phyloP scores from a whole-genome alignment of 2,888 invertebrate species.

The Chymomyza procnemis region DNA sequence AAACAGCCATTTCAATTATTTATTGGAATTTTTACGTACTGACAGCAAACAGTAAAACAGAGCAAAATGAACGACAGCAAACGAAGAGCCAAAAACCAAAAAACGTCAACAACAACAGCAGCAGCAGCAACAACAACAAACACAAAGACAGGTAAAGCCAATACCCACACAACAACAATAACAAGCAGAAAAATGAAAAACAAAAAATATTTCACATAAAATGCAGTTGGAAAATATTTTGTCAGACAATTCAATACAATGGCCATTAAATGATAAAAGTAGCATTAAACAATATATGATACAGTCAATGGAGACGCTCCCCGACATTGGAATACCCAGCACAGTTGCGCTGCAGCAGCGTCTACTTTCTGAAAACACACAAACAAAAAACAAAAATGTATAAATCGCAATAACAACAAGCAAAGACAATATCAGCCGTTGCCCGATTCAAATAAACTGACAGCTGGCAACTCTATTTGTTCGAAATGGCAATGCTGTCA shows the following conservation, averaged over 20 bases:
- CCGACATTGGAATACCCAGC: background rate
- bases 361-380: no score
- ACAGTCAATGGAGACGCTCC: no score
- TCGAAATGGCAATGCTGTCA: no score
- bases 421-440: no score
- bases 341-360: no score
- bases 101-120: slow-evolving; percentile 13
- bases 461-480: no score
- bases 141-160: slow-evolving; percentile 47
- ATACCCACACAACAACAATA: slow-evolving; percentile 52
- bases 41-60: slow-evolving; percentile 61
- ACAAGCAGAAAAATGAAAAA: background rate
- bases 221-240: slow-evolving; percentile 37
- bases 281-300: background rate
- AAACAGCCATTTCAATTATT: slow-evolving; percentile 66
- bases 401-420: no score
- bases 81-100: slow-evolving; percentile 28
- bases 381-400: no score
- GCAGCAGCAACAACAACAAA: slow-evolving; percentile 19
- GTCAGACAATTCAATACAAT: background rate
- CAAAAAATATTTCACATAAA: background rate
- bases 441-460: no score
- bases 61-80: slow-evolving; percentile 3
- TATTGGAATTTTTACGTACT: slow-evolving; percentile 70
- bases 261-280: background rate